Conservation (phyloP, 1,140 invertebrate species). For the Zaprionus gabonicus region DNA sequence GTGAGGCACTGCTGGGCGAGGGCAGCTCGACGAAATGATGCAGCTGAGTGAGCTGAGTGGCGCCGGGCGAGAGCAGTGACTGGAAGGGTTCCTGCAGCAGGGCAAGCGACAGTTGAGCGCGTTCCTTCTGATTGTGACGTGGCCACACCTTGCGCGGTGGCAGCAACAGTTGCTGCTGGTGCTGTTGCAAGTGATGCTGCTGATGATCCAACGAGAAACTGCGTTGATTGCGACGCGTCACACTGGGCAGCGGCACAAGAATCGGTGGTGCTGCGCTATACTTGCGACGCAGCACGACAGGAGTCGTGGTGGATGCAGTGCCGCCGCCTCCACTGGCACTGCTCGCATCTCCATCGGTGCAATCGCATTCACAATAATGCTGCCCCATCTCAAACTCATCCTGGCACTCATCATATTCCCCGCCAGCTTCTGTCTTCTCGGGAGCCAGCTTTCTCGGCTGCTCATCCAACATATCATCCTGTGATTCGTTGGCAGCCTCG, state of each 20-base stretch:
- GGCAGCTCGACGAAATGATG: constrained; percentile 79
- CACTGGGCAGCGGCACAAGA: constrained; percentile 53
- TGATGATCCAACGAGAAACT: constrained; percentile 77
- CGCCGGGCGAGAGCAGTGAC: constrained; percentile 66
- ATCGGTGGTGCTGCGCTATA: constrained; percentile 66
- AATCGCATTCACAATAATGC: constrained; percentile 76
- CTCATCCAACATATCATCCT: constrained; percentile 73
- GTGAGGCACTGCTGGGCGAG: constrained; percentile 80
- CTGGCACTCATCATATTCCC: constrained; percentile 73
- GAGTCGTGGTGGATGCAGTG: constrained; percentile 51
- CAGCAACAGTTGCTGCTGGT: constrained; percentile 35
- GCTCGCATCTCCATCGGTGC: constrained; percentile 78
- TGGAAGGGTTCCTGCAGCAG: constrained; percentile 80
- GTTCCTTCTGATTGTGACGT: constrained; percentile 61
- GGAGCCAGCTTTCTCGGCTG: constrained; percentile 33
- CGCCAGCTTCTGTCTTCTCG: constrained; percentile 21
- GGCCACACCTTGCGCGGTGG: constrained; percentile 62
- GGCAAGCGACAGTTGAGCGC: constrained; percentile 66
- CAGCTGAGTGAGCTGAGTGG: constrained; percentile 48
- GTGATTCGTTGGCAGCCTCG: constrained; percentile 66
- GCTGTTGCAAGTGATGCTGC: constrained; percentile 50
- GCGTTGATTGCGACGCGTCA: constrained; percentile 60
- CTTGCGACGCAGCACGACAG: constrained; percentile 73
- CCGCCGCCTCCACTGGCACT: constrained; percentile 76
- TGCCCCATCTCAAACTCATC: constrained; percentile 67